These are phyloP conservation scores for Sinocyclocheilus grahami DNA, from an alignment of 2,113 vertebrate species.

Conservation along the genomic window DNA sequence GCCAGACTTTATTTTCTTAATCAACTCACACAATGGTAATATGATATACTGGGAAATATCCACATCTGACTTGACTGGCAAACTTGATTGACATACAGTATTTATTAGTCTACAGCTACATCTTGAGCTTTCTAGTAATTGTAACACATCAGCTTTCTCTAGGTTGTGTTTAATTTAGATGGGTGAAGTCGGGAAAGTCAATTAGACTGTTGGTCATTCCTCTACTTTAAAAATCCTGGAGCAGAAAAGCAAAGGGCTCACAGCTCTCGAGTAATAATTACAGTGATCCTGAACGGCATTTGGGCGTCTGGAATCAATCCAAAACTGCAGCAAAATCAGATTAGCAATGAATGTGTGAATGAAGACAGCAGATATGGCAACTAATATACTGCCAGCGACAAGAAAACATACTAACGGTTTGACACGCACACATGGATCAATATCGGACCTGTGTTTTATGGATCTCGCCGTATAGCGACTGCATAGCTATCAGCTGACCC, in stretches of 20 bases:
- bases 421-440: constrained; percentile 68
- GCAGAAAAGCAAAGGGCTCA: neutral
- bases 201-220: constrained; percentile 17
- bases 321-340: neutral
- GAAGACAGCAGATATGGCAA: constrained; percentile 66
- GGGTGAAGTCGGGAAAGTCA: neutral
- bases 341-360: constrained; percentile 57
- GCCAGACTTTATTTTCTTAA: constrained; percentile 45
- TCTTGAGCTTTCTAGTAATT: neutral
- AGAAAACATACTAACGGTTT: constrained; percentile 63
- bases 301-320: constrained; percentile 36
- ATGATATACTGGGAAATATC: neutral
- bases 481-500: constrained; percentile 68
- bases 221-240: neutral
- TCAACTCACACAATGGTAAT: neutral
- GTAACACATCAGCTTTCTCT: neutral
- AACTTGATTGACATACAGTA: neutral
- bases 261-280: neutral
- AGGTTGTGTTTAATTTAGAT: neutral
- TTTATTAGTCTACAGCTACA: neutral
- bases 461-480: constrained; percentile 43
- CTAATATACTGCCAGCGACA: constrained; percentile 57
- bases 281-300: neutral
- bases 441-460: constrained; percentile 70
- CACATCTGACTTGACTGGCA: constrained; percentile 10